These are phyloP conservation scores for Adela reaumurella DNA, from an alignment of 2,888 invertebrate genomes.

Conservation along the genomic window DNA sequence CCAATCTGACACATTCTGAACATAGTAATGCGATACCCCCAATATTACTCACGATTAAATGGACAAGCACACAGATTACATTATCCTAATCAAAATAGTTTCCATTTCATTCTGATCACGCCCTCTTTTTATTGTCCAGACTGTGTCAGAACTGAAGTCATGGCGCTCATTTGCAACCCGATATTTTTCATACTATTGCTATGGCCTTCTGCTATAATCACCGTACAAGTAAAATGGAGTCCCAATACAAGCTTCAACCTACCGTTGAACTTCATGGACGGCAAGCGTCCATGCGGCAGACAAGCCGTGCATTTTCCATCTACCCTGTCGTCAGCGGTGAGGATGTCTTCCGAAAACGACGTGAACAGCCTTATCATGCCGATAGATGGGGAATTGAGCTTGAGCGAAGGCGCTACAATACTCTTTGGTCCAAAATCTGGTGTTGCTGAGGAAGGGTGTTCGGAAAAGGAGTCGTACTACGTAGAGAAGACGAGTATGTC, in stretches of 20 bases:
- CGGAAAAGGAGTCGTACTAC: slow-evolving; percentile 26
- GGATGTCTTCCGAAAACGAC: slow-evolving; percentile 22
- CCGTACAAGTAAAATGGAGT: not conserved
- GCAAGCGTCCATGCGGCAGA: not conserved
- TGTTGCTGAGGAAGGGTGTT: slow-evolving; percentile 26
- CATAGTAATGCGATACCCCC: no score
- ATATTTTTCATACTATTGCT: not conserved
- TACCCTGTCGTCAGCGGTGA: slow-evolving; percentile 22
- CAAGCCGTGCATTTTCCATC: slow-evolving; percentile 22
- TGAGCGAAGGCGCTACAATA: slow-evolving; percentile 25
- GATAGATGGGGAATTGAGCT: slow-evolving; percentile 29
- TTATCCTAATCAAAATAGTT: no score
- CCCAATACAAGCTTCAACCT: slow-evolving; percentile 1
- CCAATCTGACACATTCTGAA: no score
- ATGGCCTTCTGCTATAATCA: not conserved
- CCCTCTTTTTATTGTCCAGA: no score
- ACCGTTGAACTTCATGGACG: not conserved
- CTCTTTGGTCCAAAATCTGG: slow-evolving; percentile 1
- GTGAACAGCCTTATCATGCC: slow-evolving; percentile 34
- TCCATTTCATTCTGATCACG: not conserved
- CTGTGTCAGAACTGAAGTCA: no score
- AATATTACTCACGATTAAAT: no score
- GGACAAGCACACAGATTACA: no score
- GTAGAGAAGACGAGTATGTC: slow-evolving; percentile 24
- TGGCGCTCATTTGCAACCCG: no score